Evolutionary conservation across 1,140 invertebrate species (phyloP), one percentile per base, ranked within the genome.

Genomic region (Paramacrobiotus metropolitanus): DNA sequence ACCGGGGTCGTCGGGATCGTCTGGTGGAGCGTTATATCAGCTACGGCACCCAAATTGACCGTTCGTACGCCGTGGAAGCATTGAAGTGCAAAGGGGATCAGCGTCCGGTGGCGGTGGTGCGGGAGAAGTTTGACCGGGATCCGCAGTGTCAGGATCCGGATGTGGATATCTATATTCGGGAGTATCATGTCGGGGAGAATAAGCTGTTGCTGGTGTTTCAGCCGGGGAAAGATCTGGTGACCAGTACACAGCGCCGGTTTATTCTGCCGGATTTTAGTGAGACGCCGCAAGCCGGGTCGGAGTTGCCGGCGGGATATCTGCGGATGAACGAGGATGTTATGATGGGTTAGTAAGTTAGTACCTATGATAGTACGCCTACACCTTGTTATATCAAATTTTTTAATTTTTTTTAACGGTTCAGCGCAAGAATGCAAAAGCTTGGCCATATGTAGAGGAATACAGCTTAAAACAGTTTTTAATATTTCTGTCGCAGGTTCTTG

Each of bases 1-100:
- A 55, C 48, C 15, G 28, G 28, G 48, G 48, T 55, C 15, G 48
- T 20, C 15, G 28, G 48, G 48, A 55, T 24, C 15, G 24, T 4
- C 48, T 55, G 28, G 48, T 55, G 15, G 4, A 9, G 15, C 15
- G 48, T 15, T 24, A 24, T 15, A 28, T 55, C 48, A 55, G 24
- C 15, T 55, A 55, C 48, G 48, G 48, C 48, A 55, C 48, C 4
- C 48, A 55, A 24, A 55, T 55, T 24, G 48, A 55, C 24, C 15
- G 48, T 4, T 55, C 48, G 15, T 55, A 0, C 48, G 48, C 48
- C 48, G 48, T 55, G 24, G 48, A 55, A 24, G 48, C 48, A 24
- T 24, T 55, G 15, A 55, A 55, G 48, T 55, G 48, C 24, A 55
- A 55, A 24, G 48, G 48, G 4, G 48, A 55, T 4, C 48, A 55